Evolutionary conservation across 2,888 invertebrate species (phyloP).

Genomic region (Lepas anatifera): DNA sequence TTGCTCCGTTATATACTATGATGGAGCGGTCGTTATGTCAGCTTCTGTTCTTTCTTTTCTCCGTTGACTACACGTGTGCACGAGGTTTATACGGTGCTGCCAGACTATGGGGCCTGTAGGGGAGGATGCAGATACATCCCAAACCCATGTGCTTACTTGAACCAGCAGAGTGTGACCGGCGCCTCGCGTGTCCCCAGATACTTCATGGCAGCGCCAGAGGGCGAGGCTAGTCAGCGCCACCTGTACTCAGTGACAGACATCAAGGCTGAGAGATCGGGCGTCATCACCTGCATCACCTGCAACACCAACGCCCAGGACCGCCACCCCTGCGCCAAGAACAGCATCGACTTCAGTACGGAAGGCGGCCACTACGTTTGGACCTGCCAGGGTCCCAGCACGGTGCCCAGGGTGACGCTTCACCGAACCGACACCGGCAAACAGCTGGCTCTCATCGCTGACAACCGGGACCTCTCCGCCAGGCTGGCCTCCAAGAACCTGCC

Average conservation of each 20-base stretch:
- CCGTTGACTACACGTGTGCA: no score
- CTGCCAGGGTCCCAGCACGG: slow-evolving; percentile 58
- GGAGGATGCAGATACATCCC: no score
- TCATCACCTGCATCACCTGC: slow-evolving; percentile 62
- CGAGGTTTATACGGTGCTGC: no score
- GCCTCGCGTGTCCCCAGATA: slow-evolving; percentile 47
- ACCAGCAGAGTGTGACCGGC: background rate
- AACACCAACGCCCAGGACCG: slow-evolving; percentile 26
- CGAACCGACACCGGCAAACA: slow-evolving; percentile 19
- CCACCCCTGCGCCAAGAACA: slow-evolving; percentile 49
- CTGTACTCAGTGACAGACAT: slow-evolving; percentile 56
- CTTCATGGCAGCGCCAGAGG: slow-evolving; percentile 65
- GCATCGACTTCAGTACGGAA: slow-evolving; percentile 52
- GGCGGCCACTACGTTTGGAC: slow-evolving; percentile 56
- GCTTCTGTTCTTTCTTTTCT: no score
- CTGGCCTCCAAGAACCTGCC: slow-evolving; percentile 24
- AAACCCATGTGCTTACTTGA: no score
- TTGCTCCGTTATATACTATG: no score
- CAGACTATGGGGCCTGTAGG: no score
- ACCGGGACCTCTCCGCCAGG: slow-evolving; percentile 23
- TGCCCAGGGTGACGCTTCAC: slow-evolving; percentile 26
- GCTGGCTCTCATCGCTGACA: slow-evolving; percentile 25
- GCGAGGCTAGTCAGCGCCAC: slow-evolving; percentile 65
- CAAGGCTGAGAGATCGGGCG: slow-evolving; percentile 30
- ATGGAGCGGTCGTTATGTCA: no score